A percentile compares a stretch with the other conserved stretches of the same genome.
These are phyloP conservation scores for Aplysia californica DNA, from an alignment of 1,140 invertebrate genomes.

Conservation along the genomic window DNA sequence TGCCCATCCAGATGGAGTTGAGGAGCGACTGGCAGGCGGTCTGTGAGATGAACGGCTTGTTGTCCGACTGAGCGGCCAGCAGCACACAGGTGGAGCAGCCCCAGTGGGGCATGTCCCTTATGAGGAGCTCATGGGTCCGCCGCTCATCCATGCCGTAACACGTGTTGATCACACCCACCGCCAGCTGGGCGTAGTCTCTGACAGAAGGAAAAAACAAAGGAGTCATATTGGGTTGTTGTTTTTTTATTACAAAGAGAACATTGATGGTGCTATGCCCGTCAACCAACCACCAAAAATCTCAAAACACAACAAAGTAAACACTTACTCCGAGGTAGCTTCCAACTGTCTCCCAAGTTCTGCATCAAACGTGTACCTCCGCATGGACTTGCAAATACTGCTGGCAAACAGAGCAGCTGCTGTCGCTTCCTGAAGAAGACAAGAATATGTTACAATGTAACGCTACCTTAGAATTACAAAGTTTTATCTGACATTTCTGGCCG, in stretches of 20 bases:
- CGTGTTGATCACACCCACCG: conserved; percentile 62
- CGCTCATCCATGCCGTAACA: conserved; percentile 63
- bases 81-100: conserved; percentile 59
- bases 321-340: conserved; percentile 50
- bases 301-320: too few species aligned
- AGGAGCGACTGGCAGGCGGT: conserved; percentile 64
- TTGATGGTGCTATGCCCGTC: too few species aligned
- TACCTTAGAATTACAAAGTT: too few species aligned
- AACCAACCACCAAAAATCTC: too few species aligned
- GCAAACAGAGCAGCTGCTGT: conserved; percentile 61
- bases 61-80: conserved; percentile 63
- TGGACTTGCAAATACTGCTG: conserved; percentile 51
- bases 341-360: conserved; percentile 49
- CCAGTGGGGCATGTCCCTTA: conserved; percentile 58
- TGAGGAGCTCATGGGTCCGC: conserved; percentile 58
- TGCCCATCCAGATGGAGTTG: conserved; percentile 65
- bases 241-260: too few species aligned
- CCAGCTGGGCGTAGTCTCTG: conserved; percentile 61
- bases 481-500: too few species aligned
- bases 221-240: too few species aligned
- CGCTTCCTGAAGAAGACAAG: conserved; percentile 54
- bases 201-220: conserved; percentile 20
- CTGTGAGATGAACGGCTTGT: conserved; percentile 65
- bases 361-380: conserved; percentile 57
- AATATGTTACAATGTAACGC: too few species aligned